phyloP scores from a whole-genome alignment of 1,140 invertebrate genomes.

The Drosophila novamexicana region DNA sequence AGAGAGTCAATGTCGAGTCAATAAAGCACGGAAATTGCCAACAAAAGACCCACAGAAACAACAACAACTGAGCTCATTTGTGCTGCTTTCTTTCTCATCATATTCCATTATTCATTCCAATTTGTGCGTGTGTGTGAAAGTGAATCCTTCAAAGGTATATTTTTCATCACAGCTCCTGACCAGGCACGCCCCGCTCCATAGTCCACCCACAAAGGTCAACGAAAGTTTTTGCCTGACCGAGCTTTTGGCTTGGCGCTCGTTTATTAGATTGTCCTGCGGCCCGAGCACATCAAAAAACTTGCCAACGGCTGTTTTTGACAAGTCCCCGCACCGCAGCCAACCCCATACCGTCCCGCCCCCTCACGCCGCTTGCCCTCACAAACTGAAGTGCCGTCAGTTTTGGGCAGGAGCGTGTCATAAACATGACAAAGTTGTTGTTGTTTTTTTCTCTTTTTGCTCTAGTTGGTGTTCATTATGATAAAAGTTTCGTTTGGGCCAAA shows the following conservation, averaged over 20 bases:
- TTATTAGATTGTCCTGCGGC: slow-evolving; percentile 72
- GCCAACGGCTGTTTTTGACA: slow-evolving; percentile 75
- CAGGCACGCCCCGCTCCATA: neutral
- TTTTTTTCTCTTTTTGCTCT: slow-evolving; percentile 8
- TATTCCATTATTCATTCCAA: slow-evolving; percentile 80
- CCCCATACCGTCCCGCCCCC: neutral
- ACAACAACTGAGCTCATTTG: slow-evolving; percentile 60
- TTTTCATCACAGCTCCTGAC: slow-evolving; percentile 61
- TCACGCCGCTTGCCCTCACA: neutral
- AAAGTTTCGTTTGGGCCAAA: slow-evolving; percentile 45
- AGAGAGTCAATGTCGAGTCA: slow-evolving; percentile 62
- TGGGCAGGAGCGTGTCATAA: slow-evolving; percentile 59
- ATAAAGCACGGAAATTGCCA: slow-evolving; percentile 55
- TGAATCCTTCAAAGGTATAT: slow-evolving; percentile 69
- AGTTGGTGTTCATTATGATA: slow-evolving; percentile 59
- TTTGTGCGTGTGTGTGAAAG: slow-evolving; percentile 43
- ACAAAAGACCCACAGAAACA: slow-evolving; percentile 59
- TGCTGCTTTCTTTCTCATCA: slow-evolving; percentile 68
- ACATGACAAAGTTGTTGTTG: slow-evolving; percentile 67
- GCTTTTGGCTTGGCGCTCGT: slow-evolving; percentile 52
- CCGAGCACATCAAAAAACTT: slow-evolving; percentile 72
- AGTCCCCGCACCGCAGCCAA: slow-evolving; percentile 15
- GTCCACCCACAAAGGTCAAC: slow-evolving; percentile 60
- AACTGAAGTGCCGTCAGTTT: slow-evolving; percentile 62
- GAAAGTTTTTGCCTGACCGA: slow-evolving; percentile 62